Conservation (phyloP, 2,797 vertebrate species). For the Chelonia mydas region DNA sequence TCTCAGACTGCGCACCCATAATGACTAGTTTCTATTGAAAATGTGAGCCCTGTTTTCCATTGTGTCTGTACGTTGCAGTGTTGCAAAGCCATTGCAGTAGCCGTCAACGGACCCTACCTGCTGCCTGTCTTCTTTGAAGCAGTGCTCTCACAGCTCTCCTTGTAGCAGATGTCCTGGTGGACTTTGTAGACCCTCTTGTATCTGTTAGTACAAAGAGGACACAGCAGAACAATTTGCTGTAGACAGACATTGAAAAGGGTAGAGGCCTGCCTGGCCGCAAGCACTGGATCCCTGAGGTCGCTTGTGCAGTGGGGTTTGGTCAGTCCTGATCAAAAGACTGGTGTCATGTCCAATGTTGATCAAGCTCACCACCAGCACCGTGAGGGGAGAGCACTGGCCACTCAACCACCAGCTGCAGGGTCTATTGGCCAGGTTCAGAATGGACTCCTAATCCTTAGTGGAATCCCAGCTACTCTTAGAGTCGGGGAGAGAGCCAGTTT, state of each 20-base stretch:
- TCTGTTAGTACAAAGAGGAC: slow-evolving; percentile 78
- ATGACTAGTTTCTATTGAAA: neutral
- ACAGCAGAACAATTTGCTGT: neutral
- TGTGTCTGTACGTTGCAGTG: neutral
- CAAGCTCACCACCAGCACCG: neutral
- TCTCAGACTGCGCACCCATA: neutral
- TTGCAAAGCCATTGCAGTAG: neutral
- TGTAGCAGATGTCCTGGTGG: slow-evolving; percentile 93
- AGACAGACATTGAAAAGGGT: neutral
- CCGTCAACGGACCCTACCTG: slow-evolving; percentile 76
- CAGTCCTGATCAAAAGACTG: too few relatives aligned
- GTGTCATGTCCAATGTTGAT: neutral
- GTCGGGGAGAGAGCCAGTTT: neutral
- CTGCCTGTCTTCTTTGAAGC: slow-evolving; percentile 76
- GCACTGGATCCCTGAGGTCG: neutral
- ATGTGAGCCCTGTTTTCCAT: neutral
- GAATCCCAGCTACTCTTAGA: neutral
- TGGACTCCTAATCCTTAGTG: neutral
- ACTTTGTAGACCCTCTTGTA: slow-evolving; percentile 93
- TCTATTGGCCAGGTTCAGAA: neutral
- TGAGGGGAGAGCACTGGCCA: too few relatives aligned
- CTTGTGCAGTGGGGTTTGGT: neutral
- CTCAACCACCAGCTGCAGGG: neutral
- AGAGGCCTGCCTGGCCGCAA: neutral
- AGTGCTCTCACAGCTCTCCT: slow-evolving; percentile 90